Conservation (phyloP, 2,888 invertebrate species). For the Agrochola circellaris region DNA sequence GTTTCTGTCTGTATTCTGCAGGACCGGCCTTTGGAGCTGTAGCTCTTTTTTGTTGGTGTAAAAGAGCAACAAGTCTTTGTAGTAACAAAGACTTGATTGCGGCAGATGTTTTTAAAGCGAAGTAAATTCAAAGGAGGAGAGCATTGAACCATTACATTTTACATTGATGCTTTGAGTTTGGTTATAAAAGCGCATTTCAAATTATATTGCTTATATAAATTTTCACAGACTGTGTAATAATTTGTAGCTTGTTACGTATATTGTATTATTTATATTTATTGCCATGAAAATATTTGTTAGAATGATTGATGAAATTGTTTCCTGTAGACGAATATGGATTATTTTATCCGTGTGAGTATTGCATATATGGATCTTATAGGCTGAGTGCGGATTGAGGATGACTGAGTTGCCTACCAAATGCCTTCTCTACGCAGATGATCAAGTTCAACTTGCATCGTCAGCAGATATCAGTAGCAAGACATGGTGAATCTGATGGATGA, state of each 20-base stretch:
- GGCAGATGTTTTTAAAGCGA: constrained; percentile 12
- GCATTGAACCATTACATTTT: constrained; percentile 17
- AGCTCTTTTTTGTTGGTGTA: neutral
- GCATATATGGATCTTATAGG: neutral
- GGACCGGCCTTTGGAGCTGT: too few species aligned
- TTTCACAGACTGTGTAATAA: too few species aligned
- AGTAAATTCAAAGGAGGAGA: neutral
- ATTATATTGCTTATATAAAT: constrained; percentile 2
- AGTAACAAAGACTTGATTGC: neutral
- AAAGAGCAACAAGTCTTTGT: constrained; percentile 1
- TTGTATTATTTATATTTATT: constrained; percentile 1
- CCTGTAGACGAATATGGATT: neutral
- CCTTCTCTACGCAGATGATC: neutral
- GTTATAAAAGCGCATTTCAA: constrained; percentile 11
- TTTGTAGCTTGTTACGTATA: constrained; percentile 6
- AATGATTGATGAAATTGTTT: neutral
- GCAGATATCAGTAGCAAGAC: neutral
- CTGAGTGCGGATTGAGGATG: neutral
- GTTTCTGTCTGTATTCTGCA: neutral
- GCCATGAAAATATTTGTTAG: neutral
- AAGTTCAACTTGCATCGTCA: neutral
- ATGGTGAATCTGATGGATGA: neutral
- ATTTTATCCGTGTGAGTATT: neutral
- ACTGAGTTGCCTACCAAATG: neutral
- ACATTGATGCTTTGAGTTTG: constrained; percentile 4